phyloP scores from a whole-genome alignment of 2,888 invertebrate species.

The Stenolophus ochropezus region DNA sequence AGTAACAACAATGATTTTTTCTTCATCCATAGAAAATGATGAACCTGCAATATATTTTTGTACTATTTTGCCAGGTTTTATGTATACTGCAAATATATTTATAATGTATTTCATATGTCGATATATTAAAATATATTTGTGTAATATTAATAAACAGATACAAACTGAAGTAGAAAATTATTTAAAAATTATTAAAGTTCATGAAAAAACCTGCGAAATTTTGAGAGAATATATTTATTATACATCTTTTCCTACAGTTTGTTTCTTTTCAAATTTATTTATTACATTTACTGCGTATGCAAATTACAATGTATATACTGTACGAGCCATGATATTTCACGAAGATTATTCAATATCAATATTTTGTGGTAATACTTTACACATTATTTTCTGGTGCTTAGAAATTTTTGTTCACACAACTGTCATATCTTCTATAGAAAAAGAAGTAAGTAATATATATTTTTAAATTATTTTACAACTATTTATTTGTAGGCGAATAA shows the following conservation, averaged over 20 bases:
- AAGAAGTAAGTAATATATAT: neutral
- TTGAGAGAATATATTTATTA: neutral
- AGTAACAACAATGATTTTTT: neutral
- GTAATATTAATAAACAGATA: neutral
- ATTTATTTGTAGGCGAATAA: neutral
- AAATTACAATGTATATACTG: neutral
- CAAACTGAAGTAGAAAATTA: neutral
- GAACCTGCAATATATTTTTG: neutral
- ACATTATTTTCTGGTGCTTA: neutral
- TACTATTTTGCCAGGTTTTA: neutral
- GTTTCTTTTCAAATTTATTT: neutral
- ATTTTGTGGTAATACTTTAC: neutral
- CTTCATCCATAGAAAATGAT: neutral
- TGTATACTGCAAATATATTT: neutral
- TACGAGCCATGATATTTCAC: neutral
- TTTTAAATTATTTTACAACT: no score
- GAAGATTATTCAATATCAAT: neutral
- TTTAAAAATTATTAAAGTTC: neutral
- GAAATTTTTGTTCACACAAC: neutral
- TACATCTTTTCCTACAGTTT: neutral
- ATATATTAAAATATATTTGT: neutral
- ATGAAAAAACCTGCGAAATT: neutral
- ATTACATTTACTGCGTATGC: neutral
- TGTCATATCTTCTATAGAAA: neutral
- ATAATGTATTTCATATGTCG: neutral